A percentile compares a stretch with the other conserved stretches of the same genome.
Evolutionary conservation across 2,888 invertebrate genomes (phyloP).

Genomic region (Cosmorhoe ocellata): DNA sequence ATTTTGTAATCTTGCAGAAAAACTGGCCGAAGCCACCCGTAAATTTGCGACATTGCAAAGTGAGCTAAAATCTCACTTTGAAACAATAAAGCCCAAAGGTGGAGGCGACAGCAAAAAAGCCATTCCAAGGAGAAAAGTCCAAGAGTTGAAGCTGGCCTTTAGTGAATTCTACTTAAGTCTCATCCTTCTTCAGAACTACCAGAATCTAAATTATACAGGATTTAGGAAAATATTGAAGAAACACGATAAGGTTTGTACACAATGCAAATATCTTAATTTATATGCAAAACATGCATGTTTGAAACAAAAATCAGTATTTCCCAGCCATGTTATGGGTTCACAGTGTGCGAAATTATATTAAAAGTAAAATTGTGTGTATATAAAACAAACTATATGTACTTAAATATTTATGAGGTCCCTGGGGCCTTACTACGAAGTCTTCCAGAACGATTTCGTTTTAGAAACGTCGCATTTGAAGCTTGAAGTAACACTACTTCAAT

Average conservation of each 20-base stretch:
- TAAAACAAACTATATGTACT: too few species aligned
- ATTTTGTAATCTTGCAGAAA: slow-evolving; percentile 84
- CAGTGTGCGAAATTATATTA: too few species aligned
- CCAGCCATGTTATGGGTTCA: too few species aligned
- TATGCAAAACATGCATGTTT: too few species aligned
- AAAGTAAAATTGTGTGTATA: too few species aligned
- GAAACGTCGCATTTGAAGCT: too few species aligned
- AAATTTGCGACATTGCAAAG: slow-evolving; percentile 95
- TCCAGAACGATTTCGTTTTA: too few species aligned
- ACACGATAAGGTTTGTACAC: slow-evolving; percentile 93
- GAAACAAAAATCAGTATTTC: too few species aligned
- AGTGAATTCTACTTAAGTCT: slow-evolving; percentile 99
- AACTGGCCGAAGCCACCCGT: slow-evolving; percentile 97
- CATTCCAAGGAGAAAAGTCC: slow-evolving; percentile 90
- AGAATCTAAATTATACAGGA: slow-evolving; percentile 98
- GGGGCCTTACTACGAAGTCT: too few species aligned
- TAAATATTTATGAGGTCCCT: too few species aligned
- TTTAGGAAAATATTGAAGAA: slow-evolving; percentile 99
- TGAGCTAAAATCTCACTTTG: slow-evolving; percentile 88
- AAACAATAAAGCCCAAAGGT: slow-evolving; percentile 77
- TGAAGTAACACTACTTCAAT: too few species aligned
- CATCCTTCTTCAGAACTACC: slow-evolving; percentile 98
- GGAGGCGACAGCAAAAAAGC: slow-evolving; percentile 72
- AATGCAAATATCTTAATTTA: too few species aligned
- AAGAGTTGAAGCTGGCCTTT: slow-evolving; percentile 97